These are phyloP conservation scores for Aphis craccivora DNA, from an alignment of 1,140 invertebrate species.

Conservation along the genomic window DNA sequence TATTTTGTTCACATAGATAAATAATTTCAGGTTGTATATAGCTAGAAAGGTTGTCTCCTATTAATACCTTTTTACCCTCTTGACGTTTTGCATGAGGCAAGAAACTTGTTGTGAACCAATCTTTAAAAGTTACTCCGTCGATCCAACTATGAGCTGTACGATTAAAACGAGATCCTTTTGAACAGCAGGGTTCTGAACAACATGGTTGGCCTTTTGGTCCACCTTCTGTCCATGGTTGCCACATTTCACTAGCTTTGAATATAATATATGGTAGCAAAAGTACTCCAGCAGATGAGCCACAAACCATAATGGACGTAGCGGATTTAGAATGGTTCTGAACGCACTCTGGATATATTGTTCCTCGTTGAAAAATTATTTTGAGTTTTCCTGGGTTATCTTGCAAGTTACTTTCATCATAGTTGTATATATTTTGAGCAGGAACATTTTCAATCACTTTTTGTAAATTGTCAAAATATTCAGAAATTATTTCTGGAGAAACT, in stretches of 20 bases:
- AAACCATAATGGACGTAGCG: neutral
- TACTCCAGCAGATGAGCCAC: neutral
- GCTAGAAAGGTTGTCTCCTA: slow-evolving; percentile 7
- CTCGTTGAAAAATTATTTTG: neutral
- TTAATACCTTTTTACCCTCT: neutral
- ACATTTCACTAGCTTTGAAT: neutral
- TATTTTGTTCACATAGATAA: slow-evolving; percentile 60
- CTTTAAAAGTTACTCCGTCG: neutral
- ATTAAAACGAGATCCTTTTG: neutral
- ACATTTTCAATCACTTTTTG: neutral
- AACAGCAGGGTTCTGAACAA: neutral
- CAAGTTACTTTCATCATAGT: neutral
- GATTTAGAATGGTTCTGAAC: slow-evolving; percentile 12
- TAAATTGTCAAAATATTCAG: slow-evolving; percentile 9
- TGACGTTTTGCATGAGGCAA: neutral
- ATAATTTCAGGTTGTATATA: slow-evolving; percentile 1
- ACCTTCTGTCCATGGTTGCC: neutral
- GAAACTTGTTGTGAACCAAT: neutral
- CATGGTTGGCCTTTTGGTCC: slow-evolving; percentile 18
- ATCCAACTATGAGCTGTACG: slow-evolving; percentile 3
- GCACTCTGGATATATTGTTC: neutral
- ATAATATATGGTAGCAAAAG: slow-evolving; percentile 5
- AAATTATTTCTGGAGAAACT: slow-evolving; percentile 14
- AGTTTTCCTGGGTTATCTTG: neutral
- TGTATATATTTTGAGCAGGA: neutral